A percentile compares a stretch with the other conserved stretches of the same genome.
Evolutionary conservation across 2,888 invertebrate genomes (phyloP).

Genomic region (Anarsia innoxiella): DNA sequence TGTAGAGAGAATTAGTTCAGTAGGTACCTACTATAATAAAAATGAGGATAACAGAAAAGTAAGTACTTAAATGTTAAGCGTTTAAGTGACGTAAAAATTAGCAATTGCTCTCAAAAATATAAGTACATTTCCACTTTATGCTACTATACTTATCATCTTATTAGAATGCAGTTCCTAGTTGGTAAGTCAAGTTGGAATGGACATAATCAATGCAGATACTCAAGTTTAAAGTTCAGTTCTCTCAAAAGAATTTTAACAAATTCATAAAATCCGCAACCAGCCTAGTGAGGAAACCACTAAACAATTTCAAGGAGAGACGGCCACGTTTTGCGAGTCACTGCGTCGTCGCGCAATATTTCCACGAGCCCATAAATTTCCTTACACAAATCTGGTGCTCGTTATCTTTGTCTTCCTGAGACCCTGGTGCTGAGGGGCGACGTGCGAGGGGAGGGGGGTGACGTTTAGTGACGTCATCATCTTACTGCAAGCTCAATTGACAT

Average conservation of each 20-base stretch:
- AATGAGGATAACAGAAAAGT: no score
- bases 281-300: background rate
- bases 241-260: no score
- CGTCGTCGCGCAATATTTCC: conserved; percentile 27
- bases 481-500: conserved; percentile 42
- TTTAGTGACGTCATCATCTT: conserved; percentile 57
- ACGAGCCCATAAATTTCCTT: conserved; percentile 39
- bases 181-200: no score
- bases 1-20: no score
- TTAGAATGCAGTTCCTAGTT: no score
- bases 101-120: no score
- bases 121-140: background rate
- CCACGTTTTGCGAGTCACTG: conserved; percentile 29
- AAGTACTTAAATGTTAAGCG: no score
- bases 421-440: conserved; percentile 12
- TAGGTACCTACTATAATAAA: no score
- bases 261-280: background rate
- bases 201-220: background rate
- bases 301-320: conserved; percentile 1
- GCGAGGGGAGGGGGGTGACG: conserved; percentile 29
- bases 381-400: conserved; percentile 50
- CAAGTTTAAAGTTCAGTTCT: background rate
- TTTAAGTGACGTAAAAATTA: no score
- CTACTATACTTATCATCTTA: background rate
- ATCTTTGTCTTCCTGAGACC: conserved; percentile 37